Evolutionary conservation across 2,888 invertebrate genomes (phyloP).

Genomic region (Lepidocyrtoides sp.): DNA sequence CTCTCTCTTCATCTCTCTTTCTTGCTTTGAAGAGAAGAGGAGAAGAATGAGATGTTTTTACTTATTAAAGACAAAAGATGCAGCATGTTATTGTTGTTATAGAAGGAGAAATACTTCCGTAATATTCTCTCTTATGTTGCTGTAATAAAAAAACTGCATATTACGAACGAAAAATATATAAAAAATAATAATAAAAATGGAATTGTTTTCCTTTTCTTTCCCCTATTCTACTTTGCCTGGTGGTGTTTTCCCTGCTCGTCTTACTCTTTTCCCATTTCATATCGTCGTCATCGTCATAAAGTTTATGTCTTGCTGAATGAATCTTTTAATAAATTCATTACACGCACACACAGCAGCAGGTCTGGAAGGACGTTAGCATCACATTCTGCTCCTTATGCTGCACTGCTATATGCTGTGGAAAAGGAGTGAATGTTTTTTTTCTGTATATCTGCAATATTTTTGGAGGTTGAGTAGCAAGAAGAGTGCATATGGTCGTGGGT

Average conservation of each 20-base stretch:
- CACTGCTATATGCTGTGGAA: background rate
- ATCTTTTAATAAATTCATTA: conserved; percentile 77
- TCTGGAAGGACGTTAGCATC: conserved; percentile 33
- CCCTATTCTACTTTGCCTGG: background rate
- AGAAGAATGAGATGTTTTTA: conserved; percentile 50
- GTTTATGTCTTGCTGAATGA: conserved; percentile 72
- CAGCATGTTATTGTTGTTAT: conserved; percentile 34
- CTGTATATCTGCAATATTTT: background rate
- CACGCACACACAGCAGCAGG: conserved; percentile 70
- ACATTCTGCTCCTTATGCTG: background rate
- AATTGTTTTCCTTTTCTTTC: conserved; percentile 65
- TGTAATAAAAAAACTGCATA: conserved; percentile 52
- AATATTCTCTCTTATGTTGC: background rate
- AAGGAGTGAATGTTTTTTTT: conserved; percentile 10
- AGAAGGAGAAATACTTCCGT: conserved; percentile 18
- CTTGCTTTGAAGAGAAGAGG: background rate
- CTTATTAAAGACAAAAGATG: conserved; percentile 61
- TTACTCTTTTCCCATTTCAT: conserved; percentile 40
- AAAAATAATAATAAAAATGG: conserved; percentile 61
- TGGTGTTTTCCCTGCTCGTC: background rate
- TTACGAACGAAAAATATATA: conserved; percentile 36
- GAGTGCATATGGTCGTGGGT: conserved; percentile 41
- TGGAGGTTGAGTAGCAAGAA: background rate
- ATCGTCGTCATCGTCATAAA: conserved; percentile 68
- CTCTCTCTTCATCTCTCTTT: conserved; percentile 1